These are phyloP conservation scores for Bombus picipes DNA, from an alignment of 1,140 invertebrate species.

Conservation along the genomic window DNA sequence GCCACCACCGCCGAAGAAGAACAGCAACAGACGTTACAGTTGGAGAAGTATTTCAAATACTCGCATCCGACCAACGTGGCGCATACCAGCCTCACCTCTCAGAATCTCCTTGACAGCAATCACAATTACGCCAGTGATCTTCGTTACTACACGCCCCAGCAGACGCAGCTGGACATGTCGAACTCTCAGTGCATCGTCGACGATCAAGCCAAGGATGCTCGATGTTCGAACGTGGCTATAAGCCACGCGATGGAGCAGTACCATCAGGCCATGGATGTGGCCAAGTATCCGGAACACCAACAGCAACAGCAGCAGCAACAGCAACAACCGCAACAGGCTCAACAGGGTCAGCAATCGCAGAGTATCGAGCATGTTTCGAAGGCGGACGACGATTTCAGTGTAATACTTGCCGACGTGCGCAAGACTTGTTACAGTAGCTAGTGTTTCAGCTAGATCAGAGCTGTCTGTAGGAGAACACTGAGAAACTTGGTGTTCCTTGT, in stretches of 20 bases:
- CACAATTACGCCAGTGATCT: constrained; percentile 83
- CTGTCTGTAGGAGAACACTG: not conserved
- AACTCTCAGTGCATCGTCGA: constrained; percentile 79
- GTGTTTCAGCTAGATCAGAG: constrained; percentile 54
- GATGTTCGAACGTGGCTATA: constrained; percentile 72
- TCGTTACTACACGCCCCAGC: constrained; percentile 76
- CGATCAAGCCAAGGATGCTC: constrained; percentile 76
- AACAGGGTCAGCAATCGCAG: constrained; percentile 72
- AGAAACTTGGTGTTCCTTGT: not conserved
- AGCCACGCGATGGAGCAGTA: constrained; percentile 78
- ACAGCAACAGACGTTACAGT: constrained; percentile 78
- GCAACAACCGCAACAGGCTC: constrained; percentile 81
- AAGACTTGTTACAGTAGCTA: constrained; percentile 94
- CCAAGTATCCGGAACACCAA: constrained; percentile 81
- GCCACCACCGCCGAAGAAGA: constrained; percentile 72
- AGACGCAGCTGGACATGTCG: constrained; percentile 76
- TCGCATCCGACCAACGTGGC: constrained; percentile 75
- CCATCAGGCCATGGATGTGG: constrained; percentile 75
- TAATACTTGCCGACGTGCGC: constrained; percentile 91
- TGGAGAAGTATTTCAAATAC: constrained; percentile 83
- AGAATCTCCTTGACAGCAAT: constrained; percentile 81
- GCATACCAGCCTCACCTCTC: constrained; percentile 74
- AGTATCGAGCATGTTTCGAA: constrained; percentile 83
- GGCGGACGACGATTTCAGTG: constrained; percentile 91
- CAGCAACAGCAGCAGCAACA: constrained; percentile 79